A percentile compares a stretch with the other conserved stretches of the same genome.
phyloP scores from a whole-genome alignment of 2,113 vertebrate genomes.

The Argyrosomus japonicus region DNA sequence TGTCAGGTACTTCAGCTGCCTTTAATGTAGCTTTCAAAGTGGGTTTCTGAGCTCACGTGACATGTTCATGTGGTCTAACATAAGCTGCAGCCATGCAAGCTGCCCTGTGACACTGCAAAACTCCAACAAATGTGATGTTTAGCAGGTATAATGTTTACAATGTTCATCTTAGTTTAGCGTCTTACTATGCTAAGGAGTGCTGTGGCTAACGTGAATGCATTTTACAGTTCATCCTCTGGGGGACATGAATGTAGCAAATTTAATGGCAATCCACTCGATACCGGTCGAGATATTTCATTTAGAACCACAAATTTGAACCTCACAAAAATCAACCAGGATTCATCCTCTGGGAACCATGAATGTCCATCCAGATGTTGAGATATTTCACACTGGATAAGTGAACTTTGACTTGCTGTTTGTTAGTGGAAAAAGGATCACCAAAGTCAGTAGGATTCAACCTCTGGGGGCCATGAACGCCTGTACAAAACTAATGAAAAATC shows the following conservation, averaged over 20 bases:
- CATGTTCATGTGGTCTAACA: too few species aligned
- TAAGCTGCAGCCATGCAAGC: too few species aligned
- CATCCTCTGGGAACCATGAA: background rate
- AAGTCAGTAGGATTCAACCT: too few species aligned
- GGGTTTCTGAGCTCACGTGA: background rate
- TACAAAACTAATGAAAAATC: too few species aligned
- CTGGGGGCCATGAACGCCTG: too few species aligned
- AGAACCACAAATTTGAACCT: too few species aligned
- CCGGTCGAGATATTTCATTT: background rate
- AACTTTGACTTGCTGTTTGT: too few species aligned
- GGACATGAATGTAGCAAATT: background rate
- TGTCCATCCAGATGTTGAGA: background rate
- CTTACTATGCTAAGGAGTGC: background rate
- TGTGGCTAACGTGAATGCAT: background rate
- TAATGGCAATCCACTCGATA: background rate
- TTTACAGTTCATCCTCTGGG: background rate
- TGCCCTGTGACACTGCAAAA: too few species aligned
- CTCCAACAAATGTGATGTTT: too few species aligned
- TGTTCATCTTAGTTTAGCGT: background rate
- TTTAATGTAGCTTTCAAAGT: background rate
- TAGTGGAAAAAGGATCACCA: too few species aligned
- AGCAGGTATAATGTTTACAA: too few species aligned
- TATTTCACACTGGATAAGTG: background rate
- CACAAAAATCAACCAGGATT: background rate
- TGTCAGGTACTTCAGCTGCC: slow-evolving; percentile 85